phyloP scores from a whole-genome alignment of 2,113 vertebrate species.

The Butastur rufipennis region DNA sequence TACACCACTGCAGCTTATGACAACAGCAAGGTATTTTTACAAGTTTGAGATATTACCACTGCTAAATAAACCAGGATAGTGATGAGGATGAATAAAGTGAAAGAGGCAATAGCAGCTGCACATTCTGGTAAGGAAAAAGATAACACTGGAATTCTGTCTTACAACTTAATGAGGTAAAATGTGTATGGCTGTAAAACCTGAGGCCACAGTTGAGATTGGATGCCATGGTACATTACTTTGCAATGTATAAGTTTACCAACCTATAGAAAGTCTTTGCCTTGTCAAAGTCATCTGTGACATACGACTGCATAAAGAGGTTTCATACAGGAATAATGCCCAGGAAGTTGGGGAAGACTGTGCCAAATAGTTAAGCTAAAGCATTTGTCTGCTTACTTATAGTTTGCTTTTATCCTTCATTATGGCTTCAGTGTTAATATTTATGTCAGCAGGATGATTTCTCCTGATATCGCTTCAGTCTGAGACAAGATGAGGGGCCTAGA shows the following conservation, averaged over 20 bases:
- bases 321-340: not conserved
- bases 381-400: not conserved
- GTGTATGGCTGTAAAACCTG: not conserved
- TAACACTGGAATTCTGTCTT: not conserved
- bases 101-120: not conserved
- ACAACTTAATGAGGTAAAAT: not conserved
- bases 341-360: not conserved
- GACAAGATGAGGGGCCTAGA: not conserved
- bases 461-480: not conserved
- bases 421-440: not conserved
- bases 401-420: not conserved
- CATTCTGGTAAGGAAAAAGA: not conserved
- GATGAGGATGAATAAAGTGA: not conserved
- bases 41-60: not conserved
- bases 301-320: not conserved
- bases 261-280: not conserved
- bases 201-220: not conserved
- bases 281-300: not conserved
- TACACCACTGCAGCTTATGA: not conserved
- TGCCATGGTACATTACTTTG: not conserved
- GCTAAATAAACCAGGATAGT: not conserved
- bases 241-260: rapidly evolving
- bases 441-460: not conserved
- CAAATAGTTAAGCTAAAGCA: not conserved
- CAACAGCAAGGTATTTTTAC: not conserved